Base-by-base conservation (phyloP, 2,797 vertebrate genomes). In the Paguma larvata region DNA sequence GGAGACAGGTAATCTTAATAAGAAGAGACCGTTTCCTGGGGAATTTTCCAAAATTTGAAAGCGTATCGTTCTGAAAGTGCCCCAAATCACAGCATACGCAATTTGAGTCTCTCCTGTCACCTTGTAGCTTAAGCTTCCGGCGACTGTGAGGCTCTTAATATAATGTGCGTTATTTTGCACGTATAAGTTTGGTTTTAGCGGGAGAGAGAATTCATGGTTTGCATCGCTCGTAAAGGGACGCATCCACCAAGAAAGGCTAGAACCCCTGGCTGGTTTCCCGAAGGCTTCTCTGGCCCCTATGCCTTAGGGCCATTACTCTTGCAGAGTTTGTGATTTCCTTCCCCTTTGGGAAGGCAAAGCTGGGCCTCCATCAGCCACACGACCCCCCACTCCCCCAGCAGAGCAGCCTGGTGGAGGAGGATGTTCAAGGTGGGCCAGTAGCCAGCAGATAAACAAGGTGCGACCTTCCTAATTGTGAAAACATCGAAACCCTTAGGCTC, bases 221-320 rank as follows among this genome's bases (percentile, higher is more conserved):
- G 79, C 19, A 84, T 38, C 18, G 77, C 15, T 89, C 41, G 87
- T 93, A 77, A 95, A 94, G 59, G 56, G 23, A 4, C 85, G 53
- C 30, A n/a, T 89, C 51, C 89, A 70, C n/a, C 19, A 79, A 94
- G 44, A 93, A 97, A 97, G 8, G 15, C 56, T 72, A 82, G 85
- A 86, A 44, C 8, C 56, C 11, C 11, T 86, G 15, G 6, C 10
- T 68, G 32, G 48, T 90, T 59, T 78, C 51, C 85, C n/a, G 41
- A 96, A 94, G n/a, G 0, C 51, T 95, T 91, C 38, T 21, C 27
- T 72, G 63, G 53, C 12, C 10, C 27, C 27, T 72, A 5, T 82
- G 7, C 72, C 41, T 32, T 68, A 72, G 75, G 16, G 10, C 5
- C n/a, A 72, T 44, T 93, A 34, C 18, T 97, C 59, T 95, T 91